phyloP scores from a whole-genome alignment of 2,888 invertebrate genomes.

The Leptinotarsa tumamoca region DNA sequence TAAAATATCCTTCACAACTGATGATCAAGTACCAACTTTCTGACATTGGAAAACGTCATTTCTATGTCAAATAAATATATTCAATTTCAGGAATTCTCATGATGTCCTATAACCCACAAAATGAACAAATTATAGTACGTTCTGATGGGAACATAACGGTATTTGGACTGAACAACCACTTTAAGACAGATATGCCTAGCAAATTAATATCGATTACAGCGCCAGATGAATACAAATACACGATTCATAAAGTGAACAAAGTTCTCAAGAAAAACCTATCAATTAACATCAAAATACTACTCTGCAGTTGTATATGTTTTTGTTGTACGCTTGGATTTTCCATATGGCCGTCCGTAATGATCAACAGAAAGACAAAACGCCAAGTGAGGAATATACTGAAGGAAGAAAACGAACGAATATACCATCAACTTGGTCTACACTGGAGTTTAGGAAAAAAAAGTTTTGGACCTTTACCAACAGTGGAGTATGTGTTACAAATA shows the following conservation, averaged over 20 bases:
- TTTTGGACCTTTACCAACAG: constrained; percentile 46
- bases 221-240: constrained; percentile 56
- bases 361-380: constrained; percentile 49
- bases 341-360: constrained; percentile 50
- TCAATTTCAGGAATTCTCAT: constrained; percentile 20
- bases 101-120: constrained; percentile 26
- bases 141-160: constrained; percentile 55
- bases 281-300: constrained; percentile 49
- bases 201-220: constrained; percentile 52
- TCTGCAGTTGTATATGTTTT: constrained; percentile 52
- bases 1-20: not conserved
- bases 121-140: constrained; percentile 51
- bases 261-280: constrained; percentile 45
- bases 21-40: not conserved
- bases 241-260: constrained; percentile 52
- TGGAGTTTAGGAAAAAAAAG: constrained; percentile 52
- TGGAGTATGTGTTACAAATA: constrained; percentile 56
- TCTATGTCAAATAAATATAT: constrained; percentile 2
- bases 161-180: constrained; percentile 55
- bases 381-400: constrained; percentile 48
- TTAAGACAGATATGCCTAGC: constrained; percentile 50
- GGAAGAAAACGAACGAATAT: constrained; percentile 54
- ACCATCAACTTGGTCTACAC: constrained; percentile 53
- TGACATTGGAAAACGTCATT: not conserved
- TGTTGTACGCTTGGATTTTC: constrained; percentile 56